Evolutionary conservation across 2,888 invertebrate species (phyloP), one percentile per base, ranked within the genome.

Genomic region (Candidula unifasciata): DNA sequence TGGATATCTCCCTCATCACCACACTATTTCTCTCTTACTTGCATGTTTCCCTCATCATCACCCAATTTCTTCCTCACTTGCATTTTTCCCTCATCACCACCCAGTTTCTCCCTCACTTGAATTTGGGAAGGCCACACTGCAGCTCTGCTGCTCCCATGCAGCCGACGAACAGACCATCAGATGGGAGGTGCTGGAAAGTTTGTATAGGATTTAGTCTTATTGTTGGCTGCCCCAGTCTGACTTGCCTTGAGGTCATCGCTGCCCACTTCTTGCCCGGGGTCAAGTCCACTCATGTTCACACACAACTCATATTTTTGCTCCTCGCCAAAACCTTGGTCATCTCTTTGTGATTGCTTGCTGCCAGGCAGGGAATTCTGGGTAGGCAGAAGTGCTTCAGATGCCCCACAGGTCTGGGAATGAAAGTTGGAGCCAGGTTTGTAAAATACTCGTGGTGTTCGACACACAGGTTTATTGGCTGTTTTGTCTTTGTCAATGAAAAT

Each of bases 121-220:
- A 6, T 44, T 44, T 6, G 44, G 13, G 44, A n/a, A n/a, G n/a
- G n/a, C n/a, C n/a, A n/a, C n/a, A n/a, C n/a, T n/a, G 44, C 44
- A 44, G 44, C 44, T 44, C 44, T 44, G 44, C 44, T 13, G 8
- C 44, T 44, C 13, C 44, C 44, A 6, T 44, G 2, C 8, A 44
- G 5, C n/a, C 24, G 21, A 5, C 0, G 3, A 60, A 21, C 21
- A 3, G 0, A 60, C 27, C 3, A 81, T 74, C 82, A 82, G 5
- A 60, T 37, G 3, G 73, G 21, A 8, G 69, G 79, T 60, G 37
- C n/a, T 13, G 78, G 83, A 21, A 79, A 79, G 37, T 83, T 57
- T 44, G 83, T 83, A 73, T 83, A 79, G 6, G 83, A 79, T 33
- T 80, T 73, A 33, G 30, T 80, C 60, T 84, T 64, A 24, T 27